Base-by-base conservation (phyloP, 1,140 invertebrate species). In the Lysiphlebus fabarum region DNA sequence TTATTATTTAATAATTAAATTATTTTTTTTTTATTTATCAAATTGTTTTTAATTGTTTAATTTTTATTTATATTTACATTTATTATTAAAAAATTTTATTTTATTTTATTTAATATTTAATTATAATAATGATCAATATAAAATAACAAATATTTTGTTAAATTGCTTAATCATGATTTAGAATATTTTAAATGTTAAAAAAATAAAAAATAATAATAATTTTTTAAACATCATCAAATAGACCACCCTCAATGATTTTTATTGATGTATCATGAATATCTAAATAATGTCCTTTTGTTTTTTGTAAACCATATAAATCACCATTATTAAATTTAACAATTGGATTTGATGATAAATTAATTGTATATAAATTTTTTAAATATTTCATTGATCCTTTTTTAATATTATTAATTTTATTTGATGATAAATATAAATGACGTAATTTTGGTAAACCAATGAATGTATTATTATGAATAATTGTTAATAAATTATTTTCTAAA, bases 311-410 rank as follows among this genome's bases (percentile, higher is more conserved):
- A 9, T 67, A 64, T 9, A 72, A 63, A 10, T 63, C 67, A 0
- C 68, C 70, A 17, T 71, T 71, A 4, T 67, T 41, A 4, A 72
- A 7, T 6, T 41, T 40, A 4, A 62, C 38, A 1, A 72, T 65
- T 0, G 67, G 67, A 66, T 72, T 71, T 33, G 44, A 61, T 1
- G 67, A 66, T 36, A 71, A 61, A 7, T 69, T 63, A 14, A 72
- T 17, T 8, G 47, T 10, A 33, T 40, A 44, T 6, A 71, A 42
- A 34, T 57, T 62, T 2, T 38, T 62, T 5, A 71, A 26, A 62
- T 68, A 63, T 40, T 63, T 65, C 9, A 65, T 65, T 4, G 68
- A 61, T 1, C 64, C 67, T 11, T 63, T 68, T 0, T 42, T 36
- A 36, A 71, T 68, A 6, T 43, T 61, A 0, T 7, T 43, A 8